Percentiles rank a stretch among this genome's conserved stretches.
These are phyloP conservation scores for Scaptodrosophila lebanonensis DNA, from an alignment of 1,140 invertebrate species.

Conservation along the genomic window DNA sequence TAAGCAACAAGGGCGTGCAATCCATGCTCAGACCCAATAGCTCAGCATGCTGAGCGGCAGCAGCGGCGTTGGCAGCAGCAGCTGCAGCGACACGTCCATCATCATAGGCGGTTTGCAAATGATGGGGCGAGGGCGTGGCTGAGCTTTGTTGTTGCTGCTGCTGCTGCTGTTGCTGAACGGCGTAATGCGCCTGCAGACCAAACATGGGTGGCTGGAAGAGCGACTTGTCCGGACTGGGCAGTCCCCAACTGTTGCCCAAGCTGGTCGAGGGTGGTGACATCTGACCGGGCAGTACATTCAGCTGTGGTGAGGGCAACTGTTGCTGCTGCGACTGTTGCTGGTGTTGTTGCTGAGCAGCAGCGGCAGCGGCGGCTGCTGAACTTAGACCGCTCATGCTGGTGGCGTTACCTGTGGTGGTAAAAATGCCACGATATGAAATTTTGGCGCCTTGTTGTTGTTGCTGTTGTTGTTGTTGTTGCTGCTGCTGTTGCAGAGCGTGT, in stretches of 20 bases:
- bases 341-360: constrained; percentile 50
- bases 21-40: constrained; percentile 82
- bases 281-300: constrained; percentile 72
- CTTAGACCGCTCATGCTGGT: constrained; percentile 78
- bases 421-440: constrained; percentile 84
- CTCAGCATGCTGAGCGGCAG: constrained; percentile 77
- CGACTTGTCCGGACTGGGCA: constrained; percentile 82
- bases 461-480: constrained; percentile 58
- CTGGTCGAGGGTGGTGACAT: constrained; percentile 77
- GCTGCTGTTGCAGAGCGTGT: constrained; percentile 65
- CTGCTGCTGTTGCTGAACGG: constrained; percentile 63
- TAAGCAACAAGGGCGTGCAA: constrained; percentile 77
- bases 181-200: constrained; percentile 77
- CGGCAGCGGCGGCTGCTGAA: constrained; percentile 44
- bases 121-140: constrained; percentile 58
- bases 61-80: constrained; percentile 30
- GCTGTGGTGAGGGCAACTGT: constrained; percentile 65
- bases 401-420: constrained; percentile 81
- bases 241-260: constrained; percentile 78
- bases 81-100: constrained; percentile 51
- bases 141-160: constrained; percentile 52
- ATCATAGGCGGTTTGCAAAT: constrained; percentile 77
- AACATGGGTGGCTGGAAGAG: constrained; percentile 80
- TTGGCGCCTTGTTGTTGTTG: constrained; percentile 80
- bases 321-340: constrained; percentile 58